Evolutionary conservation across 2,888 invertebrate species (phyloP), one percentile per base, ranked within the genome.

Genomic region (Limnephilus marmoratus): DNA sequence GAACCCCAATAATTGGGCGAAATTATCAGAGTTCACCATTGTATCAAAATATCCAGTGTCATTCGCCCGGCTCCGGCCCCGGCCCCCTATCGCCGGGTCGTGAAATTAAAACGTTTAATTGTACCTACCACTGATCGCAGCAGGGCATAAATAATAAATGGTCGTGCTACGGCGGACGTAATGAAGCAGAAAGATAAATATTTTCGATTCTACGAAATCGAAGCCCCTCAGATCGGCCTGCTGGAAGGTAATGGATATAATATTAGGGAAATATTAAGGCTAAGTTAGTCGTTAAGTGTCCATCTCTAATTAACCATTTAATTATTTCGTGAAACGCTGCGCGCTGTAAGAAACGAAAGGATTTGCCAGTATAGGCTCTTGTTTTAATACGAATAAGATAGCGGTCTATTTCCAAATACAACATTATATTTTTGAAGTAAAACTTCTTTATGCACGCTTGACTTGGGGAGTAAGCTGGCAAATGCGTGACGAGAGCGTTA

Each of bases 41-140:
- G 68, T 68, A 68, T 68, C 68, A 68, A 68, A 68, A 68, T 68
- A 68, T 68, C 68, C 68, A 68, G 9, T 68, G 68, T 34, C 82
- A 82, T 31, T 82, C 34, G 82, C 29, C 31, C 29, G 31, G 15
- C 15, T 24, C 82, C 5, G 29, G 31, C 13, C 4, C 82, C 5
- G 34, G 82, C 4, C 82, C 15, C 31, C 68, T 68, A 68, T 24
- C 2, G 85, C 13, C 37, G 29, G 45, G 49, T 45, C 45, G 29
- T 24, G 45, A 45, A 86, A 29, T 86, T 86, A 86, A 41, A 86
- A 29, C 45, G n/a, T 86, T 86, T 86, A 86, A 86, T 86, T 86
- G 37, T 86, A n/a, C 29, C 49, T 86, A n/a, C 41, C 85, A 37
- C 37, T n/a, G n/a, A 24, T 45, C 41, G 85, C 18, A 41, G 85